Conservation (phyloP, 2,888 invertebrate species). For the Amphimallon solstitiale region DNA sequence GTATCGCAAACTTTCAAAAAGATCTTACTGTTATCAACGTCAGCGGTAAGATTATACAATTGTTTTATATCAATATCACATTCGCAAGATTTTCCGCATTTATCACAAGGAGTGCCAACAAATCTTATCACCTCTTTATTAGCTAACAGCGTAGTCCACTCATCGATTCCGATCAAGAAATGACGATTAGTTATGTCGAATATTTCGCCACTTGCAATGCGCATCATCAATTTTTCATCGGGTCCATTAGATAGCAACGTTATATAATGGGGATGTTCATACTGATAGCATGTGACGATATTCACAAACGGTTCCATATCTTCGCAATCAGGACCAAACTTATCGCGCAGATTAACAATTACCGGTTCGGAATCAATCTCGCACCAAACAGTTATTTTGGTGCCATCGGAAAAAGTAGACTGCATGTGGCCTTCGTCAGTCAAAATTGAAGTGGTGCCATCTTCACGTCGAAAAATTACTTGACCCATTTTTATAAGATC, state of each 20-base stretch:
- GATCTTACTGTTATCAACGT: neutral
- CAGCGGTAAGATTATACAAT: conserved; percentile 10
- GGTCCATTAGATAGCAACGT: conserved; percentile 25
- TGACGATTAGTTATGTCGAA: conserved; percentile 19
- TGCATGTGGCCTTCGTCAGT: conserved; percentile 34
- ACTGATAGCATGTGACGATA: conserved; percentile 32
- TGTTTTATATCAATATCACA: conserved; percentile 32
- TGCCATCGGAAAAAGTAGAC: conserved; percentile 33
- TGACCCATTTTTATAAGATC: conserved; percentile 25
- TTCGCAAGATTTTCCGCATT: conserved; percentile 26
- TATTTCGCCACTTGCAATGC: conserved; percentile 19
- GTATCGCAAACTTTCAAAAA: conserved; percentile 35
- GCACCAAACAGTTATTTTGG: conserved; percentile 38
- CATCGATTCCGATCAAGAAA: conserved; percentile 23
- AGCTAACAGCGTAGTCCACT: conserved; percentile 9
- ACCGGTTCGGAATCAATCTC: conserved; percentile 28
- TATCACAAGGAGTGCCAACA: conserved; percentile 22
- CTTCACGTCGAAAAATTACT: conserved; percentile 24
- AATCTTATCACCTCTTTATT: conserved; percentile 25
- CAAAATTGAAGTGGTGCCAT: conserved; percentile 34
- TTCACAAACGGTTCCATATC: conserved; percentile 26
- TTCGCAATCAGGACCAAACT: conserved; percentile 19
- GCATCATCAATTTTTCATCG: conserved; percentile 22
- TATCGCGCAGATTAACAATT: conserved; percentile 19
- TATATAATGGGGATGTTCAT: conserved; percentile 38